Evolutionary conservation across 2,888 invertebrate species (phyloP).

Genomic region (Diabrotica balteata): DNA sequence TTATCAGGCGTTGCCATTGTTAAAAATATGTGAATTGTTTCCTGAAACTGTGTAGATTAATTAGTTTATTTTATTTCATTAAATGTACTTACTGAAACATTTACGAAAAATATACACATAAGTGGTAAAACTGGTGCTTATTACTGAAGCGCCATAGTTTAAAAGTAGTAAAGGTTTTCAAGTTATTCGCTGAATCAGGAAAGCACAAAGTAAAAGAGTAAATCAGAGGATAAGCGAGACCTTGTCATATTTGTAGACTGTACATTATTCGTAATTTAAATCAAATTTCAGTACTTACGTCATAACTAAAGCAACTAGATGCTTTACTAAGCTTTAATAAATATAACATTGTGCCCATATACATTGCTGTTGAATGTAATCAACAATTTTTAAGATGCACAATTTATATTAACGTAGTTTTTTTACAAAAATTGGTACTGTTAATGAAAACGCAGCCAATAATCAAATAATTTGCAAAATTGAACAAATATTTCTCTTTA

Average conservation of each 20-base stretch:
- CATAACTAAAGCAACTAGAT: background rate
- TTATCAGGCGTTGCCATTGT: too few species aligned
- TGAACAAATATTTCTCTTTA: too few species aligned
- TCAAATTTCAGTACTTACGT: conserved; percentile 36
- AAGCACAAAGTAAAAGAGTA: background rate
- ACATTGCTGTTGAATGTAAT: background rate
- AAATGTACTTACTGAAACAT: too few species aligned
- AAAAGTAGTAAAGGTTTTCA: conserved; percentile 3
- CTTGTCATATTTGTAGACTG: conserved; percentile 28
- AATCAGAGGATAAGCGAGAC: conserved; percentile 14
- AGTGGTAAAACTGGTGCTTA: too few species aligned
- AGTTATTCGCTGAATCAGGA: conserved; percentile 21
- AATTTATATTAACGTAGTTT: background rate
- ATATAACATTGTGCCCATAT: background rate
- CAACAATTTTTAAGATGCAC: background rate
- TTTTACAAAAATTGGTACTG: background rate
- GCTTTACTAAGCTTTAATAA: background rate
- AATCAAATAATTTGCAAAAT: background rate
- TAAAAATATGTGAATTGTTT: too few species aligned
- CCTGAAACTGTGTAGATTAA: too few species aligned
- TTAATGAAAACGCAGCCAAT: background rate
- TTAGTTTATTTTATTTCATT: too few species aligned
- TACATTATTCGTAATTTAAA: conserved; percentile 23
- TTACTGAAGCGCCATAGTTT: too few species aligned
- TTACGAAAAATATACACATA: too few species aligned